Percentiles rank a stretch among this genome's conserved stretches.
Evolutionary conservation across 2,888 invertebrate species (phyloP).

Genomic region (Andricus curvator): DNA sequence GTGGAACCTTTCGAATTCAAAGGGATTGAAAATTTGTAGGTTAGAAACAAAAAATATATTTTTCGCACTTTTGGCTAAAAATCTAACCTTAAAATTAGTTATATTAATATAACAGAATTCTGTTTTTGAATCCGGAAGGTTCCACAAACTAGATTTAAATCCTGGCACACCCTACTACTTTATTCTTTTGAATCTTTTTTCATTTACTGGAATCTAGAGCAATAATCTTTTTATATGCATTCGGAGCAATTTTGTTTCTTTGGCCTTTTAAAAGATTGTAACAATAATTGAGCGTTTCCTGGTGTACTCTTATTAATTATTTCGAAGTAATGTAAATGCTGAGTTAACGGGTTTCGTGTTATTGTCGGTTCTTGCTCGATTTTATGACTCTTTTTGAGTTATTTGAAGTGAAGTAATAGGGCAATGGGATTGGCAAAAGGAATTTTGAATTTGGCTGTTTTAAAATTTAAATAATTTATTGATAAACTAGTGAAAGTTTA

Average conservation of each 20-base stretch:
- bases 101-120: too few relatives aligned
- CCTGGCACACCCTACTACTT: too few relatives aligned
- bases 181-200: too few relatives aligned
- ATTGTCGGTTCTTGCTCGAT: background rate
- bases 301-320: background rate
- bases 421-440: background rate
- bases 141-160: too few relatives aligned
- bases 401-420: background rate
- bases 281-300: background rate
- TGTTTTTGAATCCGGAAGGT: too few relatives aligned
- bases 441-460: background rate
- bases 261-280: background rate
- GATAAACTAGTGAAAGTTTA: background rate
- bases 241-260: background rate
- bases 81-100: too few relatives aligned
- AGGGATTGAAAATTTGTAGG: too few relatives aligned
- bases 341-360: background rate
- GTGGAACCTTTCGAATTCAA: too few relatives aligned
- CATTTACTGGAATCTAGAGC: too few relatives aligned
- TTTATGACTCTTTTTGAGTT: background rate
- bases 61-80: too few relatives aligned
- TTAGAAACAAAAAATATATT: too few relatives aligned
- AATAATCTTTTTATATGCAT: background rate
- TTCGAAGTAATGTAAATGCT: background rate
- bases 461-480: too few relatives aligned